Evolutionary conservation across 1,140 invertebrate species (phyloP), one percentile per base, ranked within the genome.

Genomic region (Temnothorax curvispinosus): DNA sequence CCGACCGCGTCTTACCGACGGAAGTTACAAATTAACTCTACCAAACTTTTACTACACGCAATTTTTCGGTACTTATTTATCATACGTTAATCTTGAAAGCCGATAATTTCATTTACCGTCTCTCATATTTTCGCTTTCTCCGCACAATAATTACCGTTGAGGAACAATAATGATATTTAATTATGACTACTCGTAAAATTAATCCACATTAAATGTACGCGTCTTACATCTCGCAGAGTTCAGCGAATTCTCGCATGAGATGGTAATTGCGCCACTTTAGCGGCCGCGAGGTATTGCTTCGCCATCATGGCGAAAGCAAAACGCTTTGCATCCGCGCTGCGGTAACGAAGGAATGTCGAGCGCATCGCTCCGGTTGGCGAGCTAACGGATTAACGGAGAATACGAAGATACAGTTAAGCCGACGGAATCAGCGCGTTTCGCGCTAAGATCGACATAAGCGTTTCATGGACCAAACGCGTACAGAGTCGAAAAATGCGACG

Each of bases 331-430:
- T 65, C 41, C 13, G 11, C 7, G 27, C 27, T 32, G 50, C 44
- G 44, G n/a, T 54, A 60, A 38, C 35, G 38, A 64, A 76, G n/a
- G 60, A 86, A 82, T 82, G 56, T 81, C 58, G 78, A 84, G 15
- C 11, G 8, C 32, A 60, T 35, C 8, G 62, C 21, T 60, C n/a
- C 65, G 18, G 18, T 7, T 84, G 62, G 38, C 15, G 41, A 44
- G 13, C 18, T 87, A 90, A 90, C 88, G 85, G 89, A 89, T 89
- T 65, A 84, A 84, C 11, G 8, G 27, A n/a, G 27, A 27, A 27
- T 27, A 27, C 27, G 27, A 27, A 27, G 75, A 69, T 78, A 90
- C 88, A 87, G 89, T 90, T 90, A 90, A 86, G 35, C 58, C 52
- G 35, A 74, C 60, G 85, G 62, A 87, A 90, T 90, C 60, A 69